Base-by-base conservation (phyloP, 2,888 invertebrate genomes). In the Apotomis betuletana region DNA sequence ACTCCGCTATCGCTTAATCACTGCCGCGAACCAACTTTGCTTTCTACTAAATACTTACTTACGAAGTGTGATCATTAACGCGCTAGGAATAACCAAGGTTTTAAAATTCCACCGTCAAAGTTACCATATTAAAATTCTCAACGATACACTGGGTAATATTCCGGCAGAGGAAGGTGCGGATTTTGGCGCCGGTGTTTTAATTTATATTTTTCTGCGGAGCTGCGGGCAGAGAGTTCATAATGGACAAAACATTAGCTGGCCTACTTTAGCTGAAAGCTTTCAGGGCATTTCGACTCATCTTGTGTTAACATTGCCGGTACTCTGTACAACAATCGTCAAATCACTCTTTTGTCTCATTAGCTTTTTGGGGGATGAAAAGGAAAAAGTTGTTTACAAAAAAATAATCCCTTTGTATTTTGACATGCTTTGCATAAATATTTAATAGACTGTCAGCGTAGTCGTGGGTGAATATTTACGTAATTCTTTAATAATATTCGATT, bases 191-290 rank as follows among this genome's bases (percentile, higher is more conserved):
- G 57, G 63, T 82, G 81, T 85, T 85, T 89, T 87, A 85, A 87
- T 87, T 90, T 89, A 86, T 89, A 86, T 87, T 85, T 88, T 87
- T 84, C 81, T 84, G 76, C 79, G 78, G 81, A 79, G 75, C 77
- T 76, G 77, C 81, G 81, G 80, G 78, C 78, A 77, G 84, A 82
- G 74, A 78, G 86, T 86, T 88, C 86, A 86, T 91, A 91, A 92
- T 92, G 91, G 88, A 86, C 87, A 84, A 85, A 89, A 90, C 91
- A 92, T 92, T 92, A 91, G 85, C 88, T 83, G 83, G 85, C 84
- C 87, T 87, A 88, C 89, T 89, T 88, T 82, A 81, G 79, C 74
- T 79, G 84, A 90, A 90, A 90, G 91, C 91, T 92, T 90, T 91
- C 82, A 85, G 87, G 81, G 85, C 81, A 85, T 86, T 87, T 85